phyloP scores from a whole-genome alignment of 1,140 invertebrate species.

The Gryllus bimaculatus region DNA sequence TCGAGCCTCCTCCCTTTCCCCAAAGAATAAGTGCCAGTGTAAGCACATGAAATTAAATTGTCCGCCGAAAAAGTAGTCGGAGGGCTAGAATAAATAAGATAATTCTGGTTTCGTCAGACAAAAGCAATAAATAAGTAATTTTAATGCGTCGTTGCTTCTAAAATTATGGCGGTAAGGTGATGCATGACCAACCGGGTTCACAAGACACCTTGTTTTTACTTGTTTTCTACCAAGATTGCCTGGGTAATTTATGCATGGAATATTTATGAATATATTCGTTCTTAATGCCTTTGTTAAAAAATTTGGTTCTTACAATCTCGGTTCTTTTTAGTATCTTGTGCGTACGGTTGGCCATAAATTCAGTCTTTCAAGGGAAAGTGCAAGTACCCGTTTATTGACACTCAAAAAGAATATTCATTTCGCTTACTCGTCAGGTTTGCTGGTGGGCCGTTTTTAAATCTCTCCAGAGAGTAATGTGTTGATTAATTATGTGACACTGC shows the following conservation, averaged over 20 bases:
- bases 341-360: no score
- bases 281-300: background rate
- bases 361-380: no score
- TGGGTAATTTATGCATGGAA: background rate
- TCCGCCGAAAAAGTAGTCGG: background rate
- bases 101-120: background rate
- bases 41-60: background rate
- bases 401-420: no score
- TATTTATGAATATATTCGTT: background rate
- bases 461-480: no score
- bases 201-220: background rate
- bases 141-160: background rate
- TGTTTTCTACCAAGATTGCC: background rate
- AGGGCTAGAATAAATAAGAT: background rate
- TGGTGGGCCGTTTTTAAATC: no score
- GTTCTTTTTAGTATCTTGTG: no score
- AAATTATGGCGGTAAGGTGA: background rate
- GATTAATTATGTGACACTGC: no score
- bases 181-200: background rate
- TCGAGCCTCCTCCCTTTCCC: no score
- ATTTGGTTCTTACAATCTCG: no score
- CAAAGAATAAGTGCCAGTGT: no score
- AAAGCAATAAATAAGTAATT: background rate
- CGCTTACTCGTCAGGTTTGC: no score
- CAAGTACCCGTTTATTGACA: no score